These are phyloP conservation scores for Hirtodrosophila alboralis DNA, from an alignment of 2,888 invertebrate species.

Conservation along the genomic window DNA sequence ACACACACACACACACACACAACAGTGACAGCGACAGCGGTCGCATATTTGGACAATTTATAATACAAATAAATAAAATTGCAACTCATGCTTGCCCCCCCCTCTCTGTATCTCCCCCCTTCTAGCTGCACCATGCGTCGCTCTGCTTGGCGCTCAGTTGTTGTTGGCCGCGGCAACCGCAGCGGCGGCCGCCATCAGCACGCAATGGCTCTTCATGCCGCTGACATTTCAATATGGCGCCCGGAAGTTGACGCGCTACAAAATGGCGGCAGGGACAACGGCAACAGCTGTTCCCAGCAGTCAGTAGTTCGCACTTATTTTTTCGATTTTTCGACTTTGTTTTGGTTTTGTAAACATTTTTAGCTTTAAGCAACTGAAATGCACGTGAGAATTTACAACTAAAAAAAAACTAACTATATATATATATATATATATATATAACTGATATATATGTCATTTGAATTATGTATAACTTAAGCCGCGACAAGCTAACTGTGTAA, in stretches of 20 bases:
- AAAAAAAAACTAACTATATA: constrained; percentile 17
- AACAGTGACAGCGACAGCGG: constrained; percentile 58
- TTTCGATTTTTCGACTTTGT: constrained; percentile 28
- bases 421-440: constrained; percentile 23
- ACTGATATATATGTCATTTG: constrained; percentile 46
- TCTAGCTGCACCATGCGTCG: constrained; percentile 43
- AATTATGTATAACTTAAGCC: constrained; percentile 28
- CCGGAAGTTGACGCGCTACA: constrained; percentile 69
- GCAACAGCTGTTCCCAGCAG: constrained; percentile 2
- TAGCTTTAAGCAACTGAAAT: constrained; percentile 80
- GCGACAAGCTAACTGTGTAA: constrained; percentile 61
- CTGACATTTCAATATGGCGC: constrained; percentile 74
- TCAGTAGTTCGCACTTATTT: constrained; percentile 17
- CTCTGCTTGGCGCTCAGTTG: constrained; percentile 46
- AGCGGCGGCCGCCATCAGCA: constrained; percentile 53
- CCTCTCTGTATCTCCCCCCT: not conserved
- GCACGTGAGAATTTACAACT: constrained; percentile 78
- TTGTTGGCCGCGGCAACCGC: constrained; percentile 60
- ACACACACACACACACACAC: too few relatives aligned
- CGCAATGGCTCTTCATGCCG: constrained; percentile 50
- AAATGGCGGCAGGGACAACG: constrained; percentile 42
- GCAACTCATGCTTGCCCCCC: constrained; percentile 10
- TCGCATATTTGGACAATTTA: constrained; percentile 68
- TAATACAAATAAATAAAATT: constrained; percentile 62
- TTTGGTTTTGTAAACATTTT: constrained; percentile 52